Conservation (phyloP, 2,797 vertebrate genomes). For the Apodemus agrarius region DNA sequence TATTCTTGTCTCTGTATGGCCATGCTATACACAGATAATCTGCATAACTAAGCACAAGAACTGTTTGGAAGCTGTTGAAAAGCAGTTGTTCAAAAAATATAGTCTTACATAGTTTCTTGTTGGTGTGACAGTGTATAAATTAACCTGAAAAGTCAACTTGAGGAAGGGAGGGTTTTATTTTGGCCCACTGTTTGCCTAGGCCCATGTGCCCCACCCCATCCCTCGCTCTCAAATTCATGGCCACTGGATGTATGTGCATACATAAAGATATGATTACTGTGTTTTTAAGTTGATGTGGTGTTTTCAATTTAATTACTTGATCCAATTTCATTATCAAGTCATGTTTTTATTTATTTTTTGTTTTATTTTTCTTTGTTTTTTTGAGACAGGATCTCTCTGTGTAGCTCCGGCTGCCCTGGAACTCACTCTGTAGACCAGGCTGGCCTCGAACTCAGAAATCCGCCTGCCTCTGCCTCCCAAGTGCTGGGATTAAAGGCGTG, state of each 20-base stretch:
- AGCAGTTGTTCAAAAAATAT: background rate
- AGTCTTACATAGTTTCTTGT: background rate
- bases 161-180: background rate
- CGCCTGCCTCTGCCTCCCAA: too few relatives aligned
- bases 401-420: too few relatives aligned
- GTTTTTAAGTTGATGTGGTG: background rate
- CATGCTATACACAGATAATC: background rate
- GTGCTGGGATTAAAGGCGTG: too few relatives aligned
- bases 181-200: background rate
- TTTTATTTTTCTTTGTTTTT: too few relatives aligned
- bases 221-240: too few relatives aligned
- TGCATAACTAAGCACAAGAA: background rate
- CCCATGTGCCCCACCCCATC: background rate
- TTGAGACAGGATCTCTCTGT: too few relatives aligned
- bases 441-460: too few relatives aligned
- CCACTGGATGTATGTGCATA: background rate
- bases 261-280: background rate
- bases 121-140: background rate
- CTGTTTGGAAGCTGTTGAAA: background rate
- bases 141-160: background rate
- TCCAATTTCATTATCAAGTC: background rate
- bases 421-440: too few relatives aligned
- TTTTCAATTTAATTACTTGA: conserved; percentile 60
- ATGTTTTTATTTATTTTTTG: too few relatives aligned
- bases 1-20: background rate